Evolutionary conservation across 2,113 vertebrate genomes (phyloP), one percentile per base, ranked within the genome.

Genomic region (Bothrops jararaca): DNA sequence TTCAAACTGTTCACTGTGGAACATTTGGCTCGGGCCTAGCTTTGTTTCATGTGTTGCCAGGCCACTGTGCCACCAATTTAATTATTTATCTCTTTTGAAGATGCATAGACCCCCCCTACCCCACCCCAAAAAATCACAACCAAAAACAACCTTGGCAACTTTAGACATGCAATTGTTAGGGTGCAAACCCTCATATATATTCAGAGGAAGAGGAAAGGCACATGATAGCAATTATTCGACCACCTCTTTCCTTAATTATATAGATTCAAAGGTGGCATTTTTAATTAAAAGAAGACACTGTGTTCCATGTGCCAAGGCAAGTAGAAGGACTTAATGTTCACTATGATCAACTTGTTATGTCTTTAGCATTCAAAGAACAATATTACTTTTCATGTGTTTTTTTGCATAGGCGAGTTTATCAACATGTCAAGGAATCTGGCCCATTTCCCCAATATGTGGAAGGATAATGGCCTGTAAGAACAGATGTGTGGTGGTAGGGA

Each of bases 11-110:
- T 91, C 42, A 22, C n/a, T 52, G 60, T 4, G 12, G 56, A 60
- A 50, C 10, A 23, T 15, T 60, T 91, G 85, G 1, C 53, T 57
- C 3, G 20, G 34, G 34, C 13, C 53, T 45, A 94, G 93, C 93
- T 96, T 86, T 95, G 95, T 94, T 95, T 95, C 94, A 95, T 94
- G 94, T 94, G 95, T 95, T 95, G 93, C 90, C 91, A 94, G 50
- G 92, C 24, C 42, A 60, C 45, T 9, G 7, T 56, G 92, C 86
- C 42, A 42, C 53, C 93, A 90, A n/a, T 89, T 93, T 58, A 74
- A 53, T 12, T 18, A 50, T 48, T 74, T 12, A 56, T 53, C 1
- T 0, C 45, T 12, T 91, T 92, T 52, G 54, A 24, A 26, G 85
- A 57, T n/a, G 10, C 0, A 0, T 8, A 0, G 0, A 22, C 20